A percentile compares a stretch with the other conserved stretches of the same genome.
These are phyloP conservation scores for Autographa pulchrina DNA, from an alignment of 2,888 invertebrate genomes.

Conservation along the genomic window DNA sequence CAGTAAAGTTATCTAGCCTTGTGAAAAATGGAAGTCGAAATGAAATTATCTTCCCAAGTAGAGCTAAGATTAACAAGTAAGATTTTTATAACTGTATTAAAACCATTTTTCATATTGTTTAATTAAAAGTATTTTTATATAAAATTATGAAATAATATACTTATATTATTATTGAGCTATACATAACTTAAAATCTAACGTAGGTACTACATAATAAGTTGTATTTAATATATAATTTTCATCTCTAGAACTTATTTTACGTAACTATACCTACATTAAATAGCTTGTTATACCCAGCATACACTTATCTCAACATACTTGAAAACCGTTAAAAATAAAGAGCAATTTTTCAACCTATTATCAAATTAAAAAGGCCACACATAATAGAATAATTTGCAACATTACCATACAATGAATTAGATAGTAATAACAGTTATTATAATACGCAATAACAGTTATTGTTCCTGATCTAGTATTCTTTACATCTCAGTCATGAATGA, in stretches of 20 bases:
- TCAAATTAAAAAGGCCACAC: neutral
- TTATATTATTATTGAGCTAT: too few species aligned
- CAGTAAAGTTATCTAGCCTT: conserved; percentile 15
- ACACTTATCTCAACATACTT: too few species aligned
- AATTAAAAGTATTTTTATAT: neutral
- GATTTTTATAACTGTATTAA: too few species aligned
- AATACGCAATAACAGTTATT: neutral
- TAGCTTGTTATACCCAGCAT: too few species aligned
- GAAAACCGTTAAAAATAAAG: too few species aligned
- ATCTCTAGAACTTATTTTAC: too few species aligned
- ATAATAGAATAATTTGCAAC: conserved; percentile 4
- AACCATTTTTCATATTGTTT: neutral
- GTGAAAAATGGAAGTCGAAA: neutral
- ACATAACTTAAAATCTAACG: too few species aligned
- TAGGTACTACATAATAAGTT: too few species aligned
- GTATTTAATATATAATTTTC: too few species aligned
- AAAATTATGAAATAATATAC: neutral
- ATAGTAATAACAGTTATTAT: conserved; percentile 1
- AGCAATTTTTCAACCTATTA: too few species aligned
- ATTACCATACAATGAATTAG: neutral
- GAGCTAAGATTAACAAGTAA: neutral
- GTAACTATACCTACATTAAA: too few species aligned
- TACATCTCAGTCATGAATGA: conserved; percentile 47
- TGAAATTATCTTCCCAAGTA: neutral
- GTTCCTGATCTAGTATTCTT: conserved; percentile 31